Evolutionary conservation across 2,888 invertebrate genomes (phyloP), one percentile per base, ranked within the genome.

Genomic region (Andricus quercusramuli): DNA sequence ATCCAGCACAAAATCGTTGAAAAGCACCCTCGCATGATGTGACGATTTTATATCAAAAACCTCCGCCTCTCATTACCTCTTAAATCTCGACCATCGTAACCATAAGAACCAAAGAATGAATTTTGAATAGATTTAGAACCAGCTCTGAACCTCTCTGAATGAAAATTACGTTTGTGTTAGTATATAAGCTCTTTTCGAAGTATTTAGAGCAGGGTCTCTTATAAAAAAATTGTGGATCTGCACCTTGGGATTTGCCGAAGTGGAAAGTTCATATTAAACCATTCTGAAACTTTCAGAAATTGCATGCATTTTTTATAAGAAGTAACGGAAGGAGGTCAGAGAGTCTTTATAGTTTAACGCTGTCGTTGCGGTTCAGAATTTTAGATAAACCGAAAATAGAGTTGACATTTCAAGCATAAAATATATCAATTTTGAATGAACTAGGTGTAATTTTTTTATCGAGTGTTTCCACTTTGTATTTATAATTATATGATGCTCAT

Each of bases 231-330:
- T 32, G 15, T 3, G n/a, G 17, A 56, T 56, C 13, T 25, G 15
- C 17, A 25, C 15, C 32, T 64, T 29, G 67, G 67, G 41, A 67
- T 67, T 67, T 67, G n/a, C 41, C 32, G 2, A 66, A 37, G 37
- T 66, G 17, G n/a, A 1, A 41, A 22, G 13, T 67, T 22, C 67
- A 67, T 67, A 67, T 67, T 67, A 41, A 67, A 44, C 41, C 22
- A 67, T 20, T 44, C 22, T 67, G 41, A 41, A 44, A 37, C 32
- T 68, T 68, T 17, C 9, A 44, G 68, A 68, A 20, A 17, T 15
- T 22, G 5, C 25, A 68, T 68, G 25, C 25, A 68, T 68, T 25
- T 68, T 68, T 44, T 25, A 68, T 47, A 68, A 68, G 44, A 25
- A 68, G 25, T 25, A 3, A 20, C 29, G 67, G 11, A 67, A 68